Evolutionary conservation across 2,797 vertebrate species (phyloP).

Genomic region (Peromyscus melanophrys): DNA sequence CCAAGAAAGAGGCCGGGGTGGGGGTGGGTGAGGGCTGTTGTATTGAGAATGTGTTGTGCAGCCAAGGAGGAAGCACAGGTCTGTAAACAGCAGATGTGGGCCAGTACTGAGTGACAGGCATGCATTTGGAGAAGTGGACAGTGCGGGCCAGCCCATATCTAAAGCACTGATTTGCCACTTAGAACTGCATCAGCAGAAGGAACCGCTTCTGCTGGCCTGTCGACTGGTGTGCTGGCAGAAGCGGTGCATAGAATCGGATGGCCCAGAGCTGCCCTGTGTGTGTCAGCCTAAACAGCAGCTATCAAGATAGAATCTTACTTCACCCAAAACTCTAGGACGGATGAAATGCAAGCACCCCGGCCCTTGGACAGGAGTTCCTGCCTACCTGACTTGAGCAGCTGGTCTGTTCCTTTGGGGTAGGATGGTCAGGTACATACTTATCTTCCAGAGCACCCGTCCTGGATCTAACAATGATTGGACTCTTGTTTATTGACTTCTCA

Average conservation of each 20-base stretch:
- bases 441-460: neutral
- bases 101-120: neutral
- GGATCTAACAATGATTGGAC: neutral
- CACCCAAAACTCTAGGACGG: neutral
- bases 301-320: neutral
- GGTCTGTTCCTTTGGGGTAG: neutral
- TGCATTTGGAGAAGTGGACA: neutral
- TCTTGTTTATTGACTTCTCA: neutral
- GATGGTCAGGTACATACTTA: neutral
- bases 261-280: neutral
- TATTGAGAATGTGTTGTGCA: neutral
- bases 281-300: neutral
- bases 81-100: neutral
- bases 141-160: neutral
- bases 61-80: neutral
- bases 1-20: neutral
- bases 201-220: neutral
- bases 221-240: neutral
- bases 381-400: neutral
- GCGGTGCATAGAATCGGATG: neutral
- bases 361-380: neutral
- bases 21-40: neutral
- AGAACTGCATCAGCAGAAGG: neutral
- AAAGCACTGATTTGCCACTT: neutral
- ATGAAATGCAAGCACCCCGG: neutral